Conservation (phyloP, 2,888 invertebrate species). For the Hemistola chrysoprasaria region DNA sequence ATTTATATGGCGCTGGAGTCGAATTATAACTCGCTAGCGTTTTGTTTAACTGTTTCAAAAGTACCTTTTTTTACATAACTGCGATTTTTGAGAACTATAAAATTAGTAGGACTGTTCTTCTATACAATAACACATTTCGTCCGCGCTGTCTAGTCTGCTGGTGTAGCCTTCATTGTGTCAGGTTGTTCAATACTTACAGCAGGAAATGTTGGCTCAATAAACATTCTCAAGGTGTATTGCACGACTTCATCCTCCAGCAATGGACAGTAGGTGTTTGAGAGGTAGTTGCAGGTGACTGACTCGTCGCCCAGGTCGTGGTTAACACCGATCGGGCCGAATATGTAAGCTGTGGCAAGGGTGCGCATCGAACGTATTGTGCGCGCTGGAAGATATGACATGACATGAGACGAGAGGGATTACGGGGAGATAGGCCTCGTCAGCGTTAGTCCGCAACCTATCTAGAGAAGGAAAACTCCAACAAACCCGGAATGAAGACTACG, state of each 20-base stretch:
- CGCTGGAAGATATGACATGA: neutral
- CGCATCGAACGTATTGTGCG: neutral
- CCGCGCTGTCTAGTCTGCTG: neutral
- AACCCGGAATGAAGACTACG: no score
- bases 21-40: no score
- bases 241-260: conserved; percentile 38
- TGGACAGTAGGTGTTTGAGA: conserved; percentile 48
- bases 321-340: conserved; percentile 18
- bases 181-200: conserved; percentile 33
- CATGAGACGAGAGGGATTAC: neutral
- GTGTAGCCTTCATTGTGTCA: neutral
- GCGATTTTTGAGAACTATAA: no score
- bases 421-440: no score
- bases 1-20: no score
- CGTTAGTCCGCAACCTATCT: no score
- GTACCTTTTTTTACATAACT: no score
- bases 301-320: conserved; percentile 37
- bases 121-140: neutral
- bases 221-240: conserved; percentile 40
- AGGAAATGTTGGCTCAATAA: conserved; percentile 41
- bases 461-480: no score
- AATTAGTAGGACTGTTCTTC: neutral
- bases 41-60: no score
- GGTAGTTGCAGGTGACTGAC: conserved; percentile 45
- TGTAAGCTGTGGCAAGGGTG: conserved; percentile 38